Percentiles rank a stretch among this genome's conserved stretches.
Evolutionary conservation across 2,797 vertebrate genomes (phyloP).

Genomic region (Mormyrops boulengeri): DNA sequence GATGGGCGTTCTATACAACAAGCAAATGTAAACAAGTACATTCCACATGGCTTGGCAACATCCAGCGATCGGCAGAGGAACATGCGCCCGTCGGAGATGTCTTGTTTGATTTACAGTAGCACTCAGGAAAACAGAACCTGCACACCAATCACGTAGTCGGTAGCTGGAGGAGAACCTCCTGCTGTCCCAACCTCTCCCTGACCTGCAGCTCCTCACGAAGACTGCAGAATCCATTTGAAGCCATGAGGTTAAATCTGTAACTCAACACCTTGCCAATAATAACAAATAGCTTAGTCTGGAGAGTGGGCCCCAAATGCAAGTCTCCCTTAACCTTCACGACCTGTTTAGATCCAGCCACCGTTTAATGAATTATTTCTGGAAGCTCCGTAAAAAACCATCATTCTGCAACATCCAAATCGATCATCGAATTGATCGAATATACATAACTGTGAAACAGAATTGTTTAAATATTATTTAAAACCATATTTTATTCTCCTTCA

Average conservation of each 20-base stretch:
- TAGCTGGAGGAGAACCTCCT: neutral
- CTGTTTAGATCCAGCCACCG: neutral
- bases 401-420: neutral
- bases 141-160: neutral
- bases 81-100: neutral
- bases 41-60: neutral
- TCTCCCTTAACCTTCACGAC: neutral
- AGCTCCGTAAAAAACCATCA: neutral
- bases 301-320: neutral
- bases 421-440: neutral
- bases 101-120: neutral
- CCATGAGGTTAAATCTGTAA: neutral
- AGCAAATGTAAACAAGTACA: neutral
- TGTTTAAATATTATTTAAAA: neutral
- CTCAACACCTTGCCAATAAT: conserved; percentile 4
- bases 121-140: neutral
- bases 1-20: neutral
- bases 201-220: neutral
- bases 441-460: neutral
- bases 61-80: neutral
- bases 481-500: neutral
- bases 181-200: neutral
- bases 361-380: neutral
- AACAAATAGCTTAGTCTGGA: neutral
- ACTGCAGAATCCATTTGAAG: neutral